Evolutionary conservation across 2,888 invertebrate genomes (phyloP).

Genomic region (Asteroscopus sphinx): DNA sequence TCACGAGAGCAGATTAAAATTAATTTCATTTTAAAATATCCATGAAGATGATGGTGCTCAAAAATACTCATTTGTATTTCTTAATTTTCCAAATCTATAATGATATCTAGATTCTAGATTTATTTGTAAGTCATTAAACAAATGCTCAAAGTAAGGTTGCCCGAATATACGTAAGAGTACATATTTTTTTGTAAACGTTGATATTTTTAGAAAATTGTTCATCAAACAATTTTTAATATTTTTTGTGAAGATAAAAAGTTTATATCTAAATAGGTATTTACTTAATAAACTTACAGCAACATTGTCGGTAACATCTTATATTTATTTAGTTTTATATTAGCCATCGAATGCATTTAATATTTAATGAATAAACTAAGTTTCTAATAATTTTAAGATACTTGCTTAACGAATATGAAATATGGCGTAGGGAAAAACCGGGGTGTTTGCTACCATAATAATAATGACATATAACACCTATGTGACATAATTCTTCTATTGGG

Average conservation of each 20-base stretch:
- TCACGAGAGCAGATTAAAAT: too few species aligned
- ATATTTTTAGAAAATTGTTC: background rate
- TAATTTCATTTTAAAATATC: too few species aligned
- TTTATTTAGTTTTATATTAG: constrained; percentile 32
- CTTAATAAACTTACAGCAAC: too few species aligned
- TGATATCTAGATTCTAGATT: background rate
- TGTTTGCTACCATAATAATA: constrained; percentile 62
- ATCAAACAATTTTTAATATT: background rate
- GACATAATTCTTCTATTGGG: background rate
- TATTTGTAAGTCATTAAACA: constrained; percentile 5
- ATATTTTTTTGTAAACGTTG: constrained; percentile 1
- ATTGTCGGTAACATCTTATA: background rate
- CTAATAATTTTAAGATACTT: constrained; percentile 26
- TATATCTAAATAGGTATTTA: too few species aligned
- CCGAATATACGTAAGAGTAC: constrained; percentile 46
- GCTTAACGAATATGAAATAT: constrained; percentile 15
- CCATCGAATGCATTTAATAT: constrained; percentile 50
- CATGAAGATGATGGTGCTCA: constrained; percentile 8
- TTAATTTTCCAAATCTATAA: background rate
- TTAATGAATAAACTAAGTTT: constrained; percentile 29
- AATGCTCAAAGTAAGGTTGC: constrained; percentile 45
- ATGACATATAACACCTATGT: background rate
- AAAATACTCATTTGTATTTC: constrained; percentile 35
- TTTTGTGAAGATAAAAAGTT: too few species aligned
- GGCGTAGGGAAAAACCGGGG: constrained; percentile 50